Evolutionary conservation across 92 coral and sea anemone genomes (phyloP).

Genomic region (Chrysogorgia sp.): DNA sequence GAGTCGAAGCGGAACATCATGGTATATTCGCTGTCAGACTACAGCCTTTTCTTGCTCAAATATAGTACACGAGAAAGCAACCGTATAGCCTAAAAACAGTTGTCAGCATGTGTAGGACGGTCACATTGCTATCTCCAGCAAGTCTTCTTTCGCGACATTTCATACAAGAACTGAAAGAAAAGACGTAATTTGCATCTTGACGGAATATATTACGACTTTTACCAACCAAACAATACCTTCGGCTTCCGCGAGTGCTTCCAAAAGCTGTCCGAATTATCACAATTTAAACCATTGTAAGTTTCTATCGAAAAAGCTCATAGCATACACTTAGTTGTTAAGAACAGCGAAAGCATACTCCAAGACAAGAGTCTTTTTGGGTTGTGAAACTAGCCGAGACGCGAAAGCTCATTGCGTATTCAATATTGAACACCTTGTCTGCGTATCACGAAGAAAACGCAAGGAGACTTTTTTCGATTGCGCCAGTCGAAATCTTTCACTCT

Average conservation of each 20-base stretch:
- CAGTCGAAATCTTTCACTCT: constrained; percentile 68
- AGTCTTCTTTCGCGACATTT: not conserved
- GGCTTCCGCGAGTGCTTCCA: no score
- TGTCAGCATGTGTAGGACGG: no score
- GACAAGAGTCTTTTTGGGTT: not conserved
- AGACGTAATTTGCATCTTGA: constrained; percentile 45
- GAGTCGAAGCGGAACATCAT: constrained; percentile 10
- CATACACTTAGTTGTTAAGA: no score
- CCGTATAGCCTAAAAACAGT: no score
- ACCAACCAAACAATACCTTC: not conserved
- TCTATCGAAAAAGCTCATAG: no score
- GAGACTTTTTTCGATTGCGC: constrained; percentile 28
- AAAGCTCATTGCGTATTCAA: not conserved
- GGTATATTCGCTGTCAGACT: not conserved
- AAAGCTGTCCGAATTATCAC: no score
- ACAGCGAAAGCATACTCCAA: no score
- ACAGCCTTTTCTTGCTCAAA: no score
- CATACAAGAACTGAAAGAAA: constrained; percentile 15
- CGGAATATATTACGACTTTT: constrained; percentile 36
- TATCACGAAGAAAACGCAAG: not conserved
- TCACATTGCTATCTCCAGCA: not conserved
- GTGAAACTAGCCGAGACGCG: not conserved
- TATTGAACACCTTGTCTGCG: not conserved
- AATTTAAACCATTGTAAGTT: no score
- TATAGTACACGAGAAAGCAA: no score